Base-by-base conservation (phyloP, 1,140 invertebrate species). In the Temnothorax longispinosus region DNA sequence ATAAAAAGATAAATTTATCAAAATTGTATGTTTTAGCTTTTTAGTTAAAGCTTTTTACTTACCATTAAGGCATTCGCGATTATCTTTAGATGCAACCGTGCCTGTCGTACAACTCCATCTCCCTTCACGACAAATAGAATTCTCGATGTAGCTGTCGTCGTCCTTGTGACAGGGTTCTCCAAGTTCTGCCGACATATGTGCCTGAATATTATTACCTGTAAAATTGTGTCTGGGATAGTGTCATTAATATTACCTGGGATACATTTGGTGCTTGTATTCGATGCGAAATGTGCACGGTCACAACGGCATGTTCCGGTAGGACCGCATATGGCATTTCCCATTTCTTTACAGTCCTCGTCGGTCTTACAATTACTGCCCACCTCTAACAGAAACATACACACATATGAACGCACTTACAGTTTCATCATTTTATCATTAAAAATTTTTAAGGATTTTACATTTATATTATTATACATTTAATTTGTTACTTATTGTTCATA, bases 11-110 rank as follows among this genome's bases (percentile, higher is more conserved):
- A 4, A 44, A 41, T 32, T 41, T 58, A 21, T 58, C 6, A 10
- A 72, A 72, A 10, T 52, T 8, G 21, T 50, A 27, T 47, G 38
- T 6, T n/a, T 67, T 67, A 67, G 8, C 15, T 38, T 3, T 44
- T 27, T 1, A 27, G 27, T 18, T 74, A 41, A 75, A 56, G 4
- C 21, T 21, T 21, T 21, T 18, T 35, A 47, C 78, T 67, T 90
- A 93, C 93, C 85, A 86, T 93, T 91, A 50, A 56, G 54, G 18
- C 93, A 94, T 21, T 69, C 10, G 35, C 60, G 85, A 75, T 93
- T 93, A 71, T 90, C 64, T 15, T n/a, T 54, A 3, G 88, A 76
- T 44, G 85, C 65, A 7, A 92, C 87, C 6, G 8, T 71, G 27
- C 74, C 44, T 18, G n/a, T 21, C 8, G n/a, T 18, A 60, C 94